Evolutionary conservation across 2,797 vertebrate genomes (phyloP), one percentile per base, ranked within the genome.

Genomic region (Garrulus glandarius): DNA sequence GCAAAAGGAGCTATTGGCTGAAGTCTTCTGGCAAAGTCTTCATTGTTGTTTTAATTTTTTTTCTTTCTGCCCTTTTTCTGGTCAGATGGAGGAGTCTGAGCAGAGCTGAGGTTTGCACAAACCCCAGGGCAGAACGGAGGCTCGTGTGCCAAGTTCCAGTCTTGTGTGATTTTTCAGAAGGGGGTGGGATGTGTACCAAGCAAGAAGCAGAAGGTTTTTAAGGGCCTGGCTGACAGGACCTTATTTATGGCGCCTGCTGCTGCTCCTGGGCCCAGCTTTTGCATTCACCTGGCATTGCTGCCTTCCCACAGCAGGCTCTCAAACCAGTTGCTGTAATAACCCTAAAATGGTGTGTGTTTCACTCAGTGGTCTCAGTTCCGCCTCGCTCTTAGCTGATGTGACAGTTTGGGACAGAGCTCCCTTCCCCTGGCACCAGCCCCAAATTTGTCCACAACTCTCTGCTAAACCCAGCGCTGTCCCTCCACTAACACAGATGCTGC

Each of bases 41-140:
- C 0, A 0, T 7, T 22, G 26, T 5, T 52, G 37, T 32, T 78
- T 63, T 15, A 4, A 1, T 1, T 3, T 44, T 10, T 10, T 8
- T 5, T 17, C 10, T 18, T 46, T 13, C 17, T 37, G 9, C 15
- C 10, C 4, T 55, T 69, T 34, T 46, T 50, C 36, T 24, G 2
- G 27, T 77, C 14, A 30, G 15, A 44, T n/a, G 21, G 24, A 56
- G 60, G 16, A 41, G 23, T 21, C 36, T 59, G 49, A 92, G 43
- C 57, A 70, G 65, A 47, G 72, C 52, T 0, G 19, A 79, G 32
- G n/a, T 84, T 89, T 84, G 57, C 56, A 65, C 52, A 67, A 77
- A 60, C 27, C 11, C n/a, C 2, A 4, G 46, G 41, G 19, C 34
- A 65, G 57, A 61, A 57, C 0, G 5, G 72, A 55, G 47, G 50